Base-by-base conservation (phyloP, 2,797 vertebrate species). In the Sebastes miniatus region DNA sequence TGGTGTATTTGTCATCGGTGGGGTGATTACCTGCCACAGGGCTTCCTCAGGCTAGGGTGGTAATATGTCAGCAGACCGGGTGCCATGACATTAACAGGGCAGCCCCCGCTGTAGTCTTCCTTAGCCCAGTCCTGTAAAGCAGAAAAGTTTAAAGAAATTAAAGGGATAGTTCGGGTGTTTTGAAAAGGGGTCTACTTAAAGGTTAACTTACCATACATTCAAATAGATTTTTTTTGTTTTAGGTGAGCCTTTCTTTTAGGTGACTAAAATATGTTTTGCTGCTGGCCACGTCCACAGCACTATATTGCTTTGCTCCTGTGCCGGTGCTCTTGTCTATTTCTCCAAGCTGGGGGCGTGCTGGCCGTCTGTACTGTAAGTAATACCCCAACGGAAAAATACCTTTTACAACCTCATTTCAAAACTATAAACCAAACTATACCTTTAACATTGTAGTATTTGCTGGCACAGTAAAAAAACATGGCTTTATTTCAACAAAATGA, bases 21-120 rank as follows among this genome's bases (percentile, higher is more conserved):
- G 76, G 69, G 65, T 80, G 68, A 76, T 91, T 94, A 96, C 95
- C 95, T 95, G 91, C 93, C 94, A 90, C 85, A 95, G n/a, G 95
- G 94, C 61, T 74, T 94, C 80, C 94, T 92, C 74, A 95, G 93
- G 75, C 94, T 93, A 0, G 94, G 92, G 57, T 95, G 95, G 88
- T 94, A 95, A 90, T 93, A 96, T 5, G 94, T 95, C 68, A 96
- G 89, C 85, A 94, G 89, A 36, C 95, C 95, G 8, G 95, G 96
- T 24, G 88, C 86, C 95, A 96, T 96, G 77, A 96, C 90, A 73
- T 93, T 96, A 57, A 96, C 95, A 32, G 95, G 95, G 85, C 95
- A 95, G 47, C 95, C 96, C n/a, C 95, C 93, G 7, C 82, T 95
- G 83, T 93, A 96, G 22, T 92, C 81, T 84, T 96, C 95, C 78